phyloP scores from a whole-genome alignment of 2,113 vertebrate species.

The Siniperca knerii region DNA sequence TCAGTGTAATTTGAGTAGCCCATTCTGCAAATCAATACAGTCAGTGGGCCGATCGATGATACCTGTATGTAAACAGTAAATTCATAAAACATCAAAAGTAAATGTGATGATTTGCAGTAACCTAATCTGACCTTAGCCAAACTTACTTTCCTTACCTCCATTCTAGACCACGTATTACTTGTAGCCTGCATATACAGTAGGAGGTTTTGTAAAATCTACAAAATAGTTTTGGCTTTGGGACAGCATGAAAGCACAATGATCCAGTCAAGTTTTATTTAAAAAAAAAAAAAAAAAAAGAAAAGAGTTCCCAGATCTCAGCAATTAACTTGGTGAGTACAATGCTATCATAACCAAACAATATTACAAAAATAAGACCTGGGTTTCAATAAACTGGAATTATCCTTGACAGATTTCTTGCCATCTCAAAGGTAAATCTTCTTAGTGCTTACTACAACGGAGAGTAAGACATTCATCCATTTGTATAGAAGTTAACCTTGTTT shows the following conservation, averaged over 20 bases:
- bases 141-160: not conserved
- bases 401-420: not conserved
- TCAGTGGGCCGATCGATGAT: not conserved
- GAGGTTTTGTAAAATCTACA: not conserved
- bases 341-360: not conserved
- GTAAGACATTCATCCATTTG: not conserved
- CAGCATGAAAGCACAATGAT: too few species aligned
- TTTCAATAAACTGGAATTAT: not conserved
- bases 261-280: too few species aligned
- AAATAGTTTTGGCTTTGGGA: too few species aligned
- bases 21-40: not conserved
- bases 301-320: not conserved
- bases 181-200: not conserved
- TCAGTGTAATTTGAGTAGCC: not conserved
- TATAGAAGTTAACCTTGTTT: not conserved
- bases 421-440: not conserved
- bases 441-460: not conserved
- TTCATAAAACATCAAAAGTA: too few species aligned
- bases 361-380: not conserved
- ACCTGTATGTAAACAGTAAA: too few species aligned
- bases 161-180: not conserved
- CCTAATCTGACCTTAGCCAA: not conserved
- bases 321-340: not conserved
- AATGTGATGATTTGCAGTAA: not conserved
- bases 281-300: too few species aligned